Evolutionary conservation across 2,797 vertebrate species (phyloP).

Genomic region (Tamandua tetradactyla): DNA sequence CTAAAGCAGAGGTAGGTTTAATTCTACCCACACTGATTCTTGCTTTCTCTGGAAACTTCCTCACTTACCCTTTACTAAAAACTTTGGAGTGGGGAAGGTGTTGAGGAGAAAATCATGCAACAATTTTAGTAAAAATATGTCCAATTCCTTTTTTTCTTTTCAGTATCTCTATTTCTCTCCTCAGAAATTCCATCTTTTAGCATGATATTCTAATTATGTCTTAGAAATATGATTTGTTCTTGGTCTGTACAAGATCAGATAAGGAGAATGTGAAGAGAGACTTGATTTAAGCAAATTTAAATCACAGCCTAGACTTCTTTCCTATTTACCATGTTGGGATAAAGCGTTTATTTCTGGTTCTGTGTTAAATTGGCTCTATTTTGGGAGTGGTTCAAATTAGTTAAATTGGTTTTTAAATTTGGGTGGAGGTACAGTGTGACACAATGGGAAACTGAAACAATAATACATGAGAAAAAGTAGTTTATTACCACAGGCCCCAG

Average conservation of each 20-base stretch:
- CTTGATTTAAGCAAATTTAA: constrained; percentile 20
- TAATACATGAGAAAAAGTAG: too few species aligned
- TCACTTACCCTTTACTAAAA: neutral
- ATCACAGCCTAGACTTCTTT: neutral
- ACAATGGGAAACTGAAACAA: too few species aligned
- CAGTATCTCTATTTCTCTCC: neutral
- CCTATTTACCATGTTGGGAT: constrained; percentile 41
- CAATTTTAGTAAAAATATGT: neutral
- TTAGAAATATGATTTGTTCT: neutral
- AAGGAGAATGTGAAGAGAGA: neutral
- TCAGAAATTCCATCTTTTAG: neutral
- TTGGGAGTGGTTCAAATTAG: neutral
- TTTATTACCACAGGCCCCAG: too few species aligned
- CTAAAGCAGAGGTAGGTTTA: neutral
- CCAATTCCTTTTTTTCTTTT: neutral
- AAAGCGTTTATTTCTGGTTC: constrained; percentile 55
- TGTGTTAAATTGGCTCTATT: constrained; percentile 45
- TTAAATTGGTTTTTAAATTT: too few species aligned
- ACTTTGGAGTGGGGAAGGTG: neutral
- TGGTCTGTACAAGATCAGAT: neutral
- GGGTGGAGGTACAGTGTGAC: too few species aligned
- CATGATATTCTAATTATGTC: neutral
- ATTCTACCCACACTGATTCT: neutral
- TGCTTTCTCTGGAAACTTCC: neutral
- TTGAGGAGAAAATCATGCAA: neutral